Conservation (phyloP, 2,888 invertebrate genomes). For the Noctua janthina region DNA sequence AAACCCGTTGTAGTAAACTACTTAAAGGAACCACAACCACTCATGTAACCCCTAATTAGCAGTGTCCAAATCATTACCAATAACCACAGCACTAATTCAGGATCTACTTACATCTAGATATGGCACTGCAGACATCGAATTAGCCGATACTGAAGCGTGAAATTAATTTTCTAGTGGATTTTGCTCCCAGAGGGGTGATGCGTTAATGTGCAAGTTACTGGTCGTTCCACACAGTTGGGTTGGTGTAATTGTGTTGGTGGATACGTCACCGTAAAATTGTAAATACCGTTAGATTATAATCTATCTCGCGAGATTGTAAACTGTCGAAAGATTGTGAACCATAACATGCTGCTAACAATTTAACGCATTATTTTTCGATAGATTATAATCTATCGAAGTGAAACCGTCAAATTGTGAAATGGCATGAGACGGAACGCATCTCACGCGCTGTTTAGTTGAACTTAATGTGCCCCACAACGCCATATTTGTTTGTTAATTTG, state of each 20-base stretch:
- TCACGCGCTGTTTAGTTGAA: no score
- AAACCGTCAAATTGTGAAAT: no score
- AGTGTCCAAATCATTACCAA: slow-evolving; percentile 4
- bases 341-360: no score
- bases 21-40: not conserved
- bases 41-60: not conserved
- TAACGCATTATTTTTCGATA: no score
- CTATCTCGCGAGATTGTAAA: no score
- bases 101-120: slow-evolving; percentile 13
- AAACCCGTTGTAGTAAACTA: not conserved
- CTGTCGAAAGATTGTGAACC: no score
- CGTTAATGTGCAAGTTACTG: slow-evolving; percentile 46
- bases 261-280: not conserved
- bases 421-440: no score
- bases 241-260: slow-evolving; percentile 13
- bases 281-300: no score
- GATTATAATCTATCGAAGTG: no score
- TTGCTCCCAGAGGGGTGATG: slow-evolving; percentile 31
- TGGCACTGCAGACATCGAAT: slow-evolving; percentile 35
- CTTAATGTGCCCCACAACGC: no score
- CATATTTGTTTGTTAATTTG: no score
- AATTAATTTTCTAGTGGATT: slow-evolving; percentile 50
- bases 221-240: slow-evolving; percentile 19
- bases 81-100: slow-evolving; percentile 19
- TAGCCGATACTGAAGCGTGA: slow-evolving; percentile 49